Evolutionary conservation across 2,888 invertebrate species (phyloP).

Genomic region (Exocentrus adspersus): DNA sequence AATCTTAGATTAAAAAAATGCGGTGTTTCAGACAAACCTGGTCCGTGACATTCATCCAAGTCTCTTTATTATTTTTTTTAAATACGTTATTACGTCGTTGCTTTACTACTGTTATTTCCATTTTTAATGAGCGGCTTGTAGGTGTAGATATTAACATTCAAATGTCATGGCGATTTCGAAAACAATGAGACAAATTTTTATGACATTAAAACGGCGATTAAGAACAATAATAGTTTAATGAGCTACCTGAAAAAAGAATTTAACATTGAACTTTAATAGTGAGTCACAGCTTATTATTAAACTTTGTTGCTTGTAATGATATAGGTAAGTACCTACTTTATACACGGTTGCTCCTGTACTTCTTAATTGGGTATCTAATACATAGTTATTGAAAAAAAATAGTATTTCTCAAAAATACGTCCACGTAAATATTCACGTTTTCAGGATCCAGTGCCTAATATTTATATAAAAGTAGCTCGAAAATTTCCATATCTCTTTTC

Average conservation of each 20-base stretch:
- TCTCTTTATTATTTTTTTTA: background rate
- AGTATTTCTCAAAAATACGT: no score
- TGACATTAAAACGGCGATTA: slow-evolving; percentile 1
- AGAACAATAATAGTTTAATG: background rate
- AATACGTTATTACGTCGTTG: background rate
- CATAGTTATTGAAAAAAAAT: no score
- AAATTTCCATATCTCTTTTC: no score
- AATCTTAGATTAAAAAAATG: no score
- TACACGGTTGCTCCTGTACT: no score
- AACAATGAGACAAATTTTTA: background rate
- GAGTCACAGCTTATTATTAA: background rate
- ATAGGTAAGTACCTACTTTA: no score
- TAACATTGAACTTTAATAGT: background rate
- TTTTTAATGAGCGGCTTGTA: background rate
- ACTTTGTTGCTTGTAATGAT: background rate
- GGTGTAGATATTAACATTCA: background rate
- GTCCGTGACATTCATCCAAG: no score
- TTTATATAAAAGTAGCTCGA: no score
- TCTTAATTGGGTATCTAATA: no score
- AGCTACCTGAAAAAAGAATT: background rate
- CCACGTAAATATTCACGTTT: no score
- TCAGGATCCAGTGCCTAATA: no score
- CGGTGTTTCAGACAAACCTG: no score
- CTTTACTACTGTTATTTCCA: background rate
- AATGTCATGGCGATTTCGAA: slow-evolving; percentile 3